Conservation (phyloP, 1,140 invertebrate species). For the Drosophila obscura region DNA sequence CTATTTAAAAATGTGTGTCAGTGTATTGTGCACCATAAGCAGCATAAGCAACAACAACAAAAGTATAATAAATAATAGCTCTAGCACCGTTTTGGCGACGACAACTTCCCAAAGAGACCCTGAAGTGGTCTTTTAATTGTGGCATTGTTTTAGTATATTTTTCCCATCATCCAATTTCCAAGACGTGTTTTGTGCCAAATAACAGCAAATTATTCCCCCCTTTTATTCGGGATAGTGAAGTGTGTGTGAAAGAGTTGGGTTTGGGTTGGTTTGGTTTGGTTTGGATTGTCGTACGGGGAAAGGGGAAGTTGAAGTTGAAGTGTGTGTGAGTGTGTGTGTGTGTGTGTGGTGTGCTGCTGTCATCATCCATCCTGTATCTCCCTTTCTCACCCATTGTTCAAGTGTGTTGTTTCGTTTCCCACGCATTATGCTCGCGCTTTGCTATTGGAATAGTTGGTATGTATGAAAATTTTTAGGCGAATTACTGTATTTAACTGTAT, state of each 20-base stretch:
- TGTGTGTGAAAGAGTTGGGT: too few species aligned
- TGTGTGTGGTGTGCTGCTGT: slow-evolving; percentile 15
- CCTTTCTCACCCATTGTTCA: slow-evolving; percentile 15
- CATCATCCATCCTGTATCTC: slow-evolving; percentile 41
- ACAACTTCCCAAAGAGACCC: slow-evolving; percentile 47
- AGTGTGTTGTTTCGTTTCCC: slow-evolving; percentile 23
- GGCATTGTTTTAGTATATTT: slow-evolving; percentile 67
- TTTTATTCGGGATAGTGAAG: too few species aligned
- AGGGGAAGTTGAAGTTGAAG: too few species aligned
- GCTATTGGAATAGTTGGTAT: slow-evolving; percentile 60
- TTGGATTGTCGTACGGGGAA: too few species aligned
- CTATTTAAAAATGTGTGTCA: slow-evolving; percentile 82
- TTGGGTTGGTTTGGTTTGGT: too few species aligned
- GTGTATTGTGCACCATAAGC: slow-evolving; percentile 61
- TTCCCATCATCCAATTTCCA: slow-evolving; percentile 58
- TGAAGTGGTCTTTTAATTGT: slow-evolving; percentile 41
- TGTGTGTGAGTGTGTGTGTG: too few species aligned
- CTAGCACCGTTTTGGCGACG: slow-evolving; percentile 64
- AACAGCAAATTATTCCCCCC: slow-evolving; percentile 43
- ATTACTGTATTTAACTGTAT: slow-evolving; percentile 19
- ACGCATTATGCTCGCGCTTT: slow-evolving; percentile 60
- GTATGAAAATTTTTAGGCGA: slow-evolving; percentile 49
- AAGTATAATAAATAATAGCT: slow-evolving; percentile 78
- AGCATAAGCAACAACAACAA: slow-evolving; percentile 16
- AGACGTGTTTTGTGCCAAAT: slow-evolving; percentile 72